A percentile compares a stretch with the other conserved stretches of the same genome.
Evolutionary conservation across 2,888 invertebrate species (phyloP).

Genomic region (Xiphydria camelus): DNA sequence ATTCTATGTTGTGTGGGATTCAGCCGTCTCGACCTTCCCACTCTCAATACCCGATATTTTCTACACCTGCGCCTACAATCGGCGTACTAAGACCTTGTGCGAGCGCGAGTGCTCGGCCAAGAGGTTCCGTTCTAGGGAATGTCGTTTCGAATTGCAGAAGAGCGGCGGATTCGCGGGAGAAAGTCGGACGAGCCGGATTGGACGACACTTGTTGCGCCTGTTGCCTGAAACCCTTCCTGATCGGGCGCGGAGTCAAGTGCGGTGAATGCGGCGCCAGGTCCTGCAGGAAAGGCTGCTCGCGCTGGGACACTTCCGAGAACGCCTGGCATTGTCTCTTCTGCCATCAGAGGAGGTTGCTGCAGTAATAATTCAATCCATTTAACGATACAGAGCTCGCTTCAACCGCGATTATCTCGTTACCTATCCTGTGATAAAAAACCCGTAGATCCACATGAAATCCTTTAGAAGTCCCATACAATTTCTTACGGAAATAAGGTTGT

Average conservation of each 20-base stretch:
- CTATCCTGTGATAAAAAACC: too few relatives aligned
- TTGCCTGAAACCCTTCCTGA: slow-evolving; percentile 47
- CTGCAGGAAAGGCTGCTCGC: slow-evolving; percentile 48
- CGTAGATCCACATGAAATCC: too few relatives aligned
- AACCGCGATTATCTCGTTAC: too few relatives aligned
- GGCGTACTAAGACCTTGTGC: too few relatives aligned
- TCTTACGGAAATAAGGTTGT: too few relatives aligned
- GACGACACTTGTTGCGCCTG: slow-evolving; percentile 48
- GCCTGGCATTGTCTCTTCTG: slow-evolving; percentile 51
- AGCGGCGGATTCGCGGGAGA: slow-evolving; percentile 22
- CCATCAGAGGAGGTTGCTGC: slow-evolving; percentile 45
- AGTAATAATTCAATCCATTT: too few relatives aligned
- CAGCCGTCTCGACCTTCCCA: neutral
- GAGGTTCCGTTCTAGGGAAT: too few relatives aligned
- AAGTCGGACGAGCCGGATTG: slow-evolving; percentile 15
- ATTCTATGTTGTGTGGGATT: too few relatives aligned
- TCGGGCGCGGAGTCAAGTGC: slow-evolving; percentile 43
- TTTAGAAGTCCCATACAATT: too few relatives aligned
- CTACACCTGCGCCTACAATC: too few relatives aligned
- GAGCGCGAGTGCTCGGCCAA: too few relatives aligned
- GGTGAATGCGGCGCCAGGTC: slow-evolving; percentile 44
- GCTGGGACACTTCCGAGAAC: slow-evolving; percentile 43
- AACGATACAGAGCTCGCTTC: too few relatives aligned
- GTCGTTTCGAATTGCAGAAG: slow-evolving; percentile 29
- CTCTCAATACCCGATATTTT: neutral